Evolutionary conservation across 1,140 invertebrate species (phyloP), one percentile per base, ranked within the genome.

Genomic region (Drosophila biarmipes): DNA sequence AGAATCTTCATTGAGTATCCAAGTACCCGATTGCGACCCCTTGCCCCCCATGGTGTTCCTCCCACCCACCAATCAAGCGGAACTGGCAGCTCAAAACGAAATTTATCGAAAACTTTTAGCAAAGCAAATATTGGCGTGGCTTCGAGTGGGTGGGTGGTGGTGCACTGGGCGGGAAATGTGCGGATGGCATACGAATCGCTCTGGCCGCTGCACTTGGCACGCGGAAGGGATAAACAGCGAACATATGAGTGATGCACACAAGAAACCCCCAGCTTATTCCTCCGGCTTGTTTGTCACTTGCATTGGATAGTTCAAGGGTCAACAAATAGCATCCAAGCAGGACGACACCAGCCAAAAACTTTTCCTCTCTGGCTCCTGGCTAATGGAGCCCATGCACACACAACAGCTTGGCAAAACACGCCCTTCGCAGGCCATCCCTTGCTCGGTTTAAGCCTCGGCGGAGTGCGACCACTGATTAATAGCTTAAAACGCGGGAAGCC

Each of bases 51-150:
- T 6, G 10, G 4, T 6, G 10, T 8, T 6, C 24, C 24, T n/a
- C 5, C 21, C 2, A 12, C 6, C 21, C 4, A 8, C 4, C n/a
- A 31, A 17, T 4, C 4, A 7, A 49, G n/a, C 19, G 52, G 21
- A 57, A n/a, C 4, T 35, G 59, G 11, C 45, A 51, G 21, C 27
- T 63, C 40, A 17, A 24, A 40, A 42, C n/a, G 15, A 62, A 67
- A 51, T 35, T 51, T 67, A 49, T 62, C 57, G 24, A 34, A 63
- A 67, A 67, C 58, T 63, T 67, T 67, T 63, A 67, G 58, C 52
- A 51, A 43, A 29, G 37, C 29, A 64, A 67, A 67, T 52, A 67
- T 67, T 64, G 37, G 35, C 49, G 45, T 19, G 21, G 17, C 17
- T 40, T 48, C 24, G 8, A 61, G 52, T 35, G 51, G 11, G 3